Evolutionary conservation across 1,140 invertebrate genomes (phyloP).

Genomic region (Chymomyza costata): DNA sequence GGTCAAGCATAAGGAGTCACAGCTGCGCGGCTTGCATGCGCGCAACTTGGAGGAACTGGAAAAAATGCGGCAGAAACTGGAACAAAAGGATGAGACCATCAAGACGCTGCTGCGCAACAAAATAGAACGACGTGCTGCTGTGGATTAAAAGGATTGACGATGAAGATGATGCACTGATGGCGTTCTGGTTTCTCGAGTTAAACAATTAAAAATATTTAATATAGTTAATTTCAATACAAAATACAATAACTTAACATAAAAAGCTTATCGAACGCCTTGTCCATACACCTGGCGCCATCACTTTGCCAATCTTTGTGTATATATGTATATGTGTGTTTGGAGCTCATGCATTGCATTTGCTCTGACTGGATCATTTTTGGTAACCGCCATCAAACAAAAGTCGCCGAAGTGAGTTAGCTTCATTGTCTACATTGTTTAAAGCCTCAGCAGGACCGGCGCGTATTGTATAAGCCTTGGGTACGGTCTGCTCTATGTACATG

Average conservation of each 20-base stretch:
- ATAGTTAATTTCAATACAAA: slow-evolving; percentile 72
- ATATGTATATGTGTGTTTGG: no score
- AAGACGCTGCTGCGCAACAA: slow-evolving; percentile 45
- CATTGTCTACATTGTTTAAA: slow-evolving; percentile 18
- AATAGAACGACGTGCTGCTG: slow-evolving; percentile 46
- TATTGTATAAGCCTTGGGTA: slow-evolving; percentile 55
- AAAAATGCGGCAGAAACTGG: slow-evolving; percentile 59
- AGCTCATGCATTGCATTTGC: no score
- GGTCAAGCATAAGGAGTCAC: slow-evolving; percentile 70
- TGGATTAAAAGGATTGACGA: no score
- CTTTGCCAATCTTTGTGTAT: slow-evolving; percentile 4
- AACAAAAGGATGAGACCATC: slow-evolving; percentile 73
- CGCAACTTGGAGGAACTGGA: slow-evolving; percentile 63
- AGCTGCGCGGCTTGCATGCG: slow-evolving; percentile 61
- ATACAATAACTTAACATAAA: slow-evolving; percentile 66
- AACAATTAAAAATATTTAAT: slow-evolving; percentile 72
- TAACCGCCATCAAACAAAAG: no score
- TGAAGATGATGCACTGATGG: no score
- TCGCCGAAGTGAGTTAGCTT: slow-evolving; percentile 32
- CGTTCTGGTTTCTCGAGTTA: slow-evolving; percentile 9
- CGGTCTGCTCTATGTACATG: slow-evolving; percentile 65
- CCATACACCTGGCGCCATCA: no score
- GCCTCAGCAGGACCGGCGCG: slow-evolving; percentile 34
- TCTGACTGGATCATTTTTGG: no score
- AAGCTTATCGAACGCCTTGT: slow-evolving; percentile 66